These are phyloP conservation scores for Scomberomorus guttatus DNA, from an alignment of 2,797 vertebrate genomes.

Conservation along the genomic window DNA sequence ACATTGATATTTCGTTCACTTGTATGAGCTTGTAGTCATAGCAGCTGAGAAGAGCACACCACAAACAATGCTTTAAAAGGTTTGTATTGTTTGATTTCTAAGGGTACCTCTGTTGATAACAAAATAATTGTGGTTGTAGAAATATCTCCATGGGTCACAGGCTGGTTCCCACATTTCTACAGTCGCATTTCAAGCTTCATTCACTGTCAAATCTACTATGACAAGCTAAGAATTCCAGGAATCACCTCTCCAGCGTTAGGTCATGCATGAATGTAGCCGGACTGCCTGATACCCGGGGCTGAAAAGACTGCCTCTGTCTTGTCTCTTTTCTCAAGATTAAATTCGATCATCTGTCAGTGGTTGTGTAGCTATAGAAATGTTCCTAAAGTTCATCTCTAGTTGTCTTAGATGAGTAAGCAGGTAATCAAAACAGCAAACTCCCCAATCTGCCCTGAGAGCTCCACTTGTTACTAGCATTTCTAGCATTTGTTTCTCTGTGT, in stretches of 20 bases:
- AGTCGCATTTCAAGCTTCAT: conserved; percentile 37
- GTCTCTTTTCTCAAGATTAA: conserved; percentile 24
- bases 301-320: not conserved
- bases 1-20: not conserved
- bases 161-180: conserved; percentile 13
- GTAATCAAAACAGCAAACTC: conserved; percentile 21
- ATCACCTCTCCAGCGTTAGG: conserved; percentile 17
- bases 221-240: conserved; percentile 31
- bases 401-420: conserved; percentile 33
- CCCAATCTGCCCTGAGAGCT: conserved; percentile 3
- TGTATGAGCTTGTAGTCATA: not conserved
- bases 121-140: conserved; percentile 21
- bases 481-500: not conserved
- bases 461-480: conserved; percentile 25
- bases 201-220: conserved; percentile 31
- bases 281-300: not conserved
- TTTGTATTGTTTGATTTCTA: not conserved
- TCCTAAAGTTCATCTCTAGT: conserved; percentile 25
- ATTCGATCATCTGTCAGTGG: conserved; percentile 29
- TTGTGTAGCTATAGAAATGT: conserved; percentile 15
- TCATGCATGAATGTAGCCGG: conserved; percentile 21
- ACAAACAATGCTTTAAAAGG: not conserved
- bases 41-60: not conserved
- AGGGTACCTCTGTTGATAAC: not conserved
- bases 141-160: conserved; percentile 13